Evolutionary conservation across 2,797 vertebrate species (phyloP).

Genomic region (Phoebastria nigripes): DNA sequence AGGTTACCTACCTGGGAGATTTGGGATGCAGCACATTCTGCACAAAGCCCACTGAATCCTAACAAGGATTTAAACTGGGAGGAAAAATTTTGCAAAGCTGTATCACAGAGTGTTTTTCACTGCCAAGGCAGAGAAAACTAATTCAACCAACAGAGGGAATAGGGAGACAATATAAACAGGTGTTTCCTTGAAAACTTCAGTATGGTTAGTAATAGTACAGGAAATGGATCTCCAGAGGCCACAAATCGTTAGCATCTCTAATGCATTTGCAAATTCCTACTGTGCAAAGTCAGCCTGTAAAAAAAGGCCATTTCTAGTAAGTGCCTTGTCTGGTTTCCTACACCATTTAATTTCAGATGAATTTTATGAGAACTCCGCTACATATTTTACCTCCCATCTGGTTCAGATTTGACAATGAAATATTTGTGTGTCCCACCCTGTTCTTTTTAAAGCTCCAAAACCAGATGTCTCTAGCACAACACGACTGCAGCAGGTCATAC

Average conservation of each 20-base stretch:
- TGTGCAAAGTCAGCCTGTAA: slow-evolving; percentile 70
- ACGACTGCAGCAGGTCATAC: slow-evolving; percentile 51
- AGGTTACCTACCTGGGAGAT: not conserved
- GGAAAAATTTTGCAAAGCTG: not conserved
- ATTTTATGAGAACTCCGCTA: slow-evolving; percentile 81
- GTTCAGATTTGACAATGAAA: slow-evolving; percentile 84
- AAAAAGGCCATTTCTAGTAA: slow-evolving; percentile 67
- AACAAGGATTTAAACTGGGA: not conserved
- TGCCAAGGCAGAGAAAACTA: slow-evolving; percentile 15
- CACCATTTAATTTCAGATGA: slow-evolving; percentile 76
- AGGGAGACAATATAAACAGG: slow-evolving; percentile 61
- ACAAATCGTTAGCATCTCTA: slow-evolving; percentile 64
- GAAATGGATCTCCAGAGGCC: slow-evolving; percentile 68
- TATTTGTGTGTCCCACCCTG: slow-evolving; percentile 78
- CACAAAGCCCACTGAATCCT: not conserved
- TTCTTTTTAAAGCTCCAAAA: slow-evolving; percentile 71
- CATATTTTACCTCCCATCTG: slow-evolving; percentile 84
- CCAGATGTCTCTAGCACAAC: slow-evolving; percentile 82
- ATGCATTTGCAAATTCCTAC: slow-evolving; percentile 71
- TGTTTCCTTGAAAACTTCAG: slow-evolving; percentile 67
- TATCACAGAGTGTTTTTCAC: not conserved
- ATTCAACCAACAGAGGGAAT: slow-evolving; percentile 1
- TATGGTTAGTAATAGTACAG: slow-evolving; percentile 41
- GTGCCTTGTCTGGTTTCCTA: slow-evolving; percentile 72
- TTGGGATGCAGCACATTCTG: not conserved